These are phyloP conservation scores for Sebastes schlegelii DNA, from an alignment of 2,113 vertebrate genomes.

Conservation along the genomic window DNA sequence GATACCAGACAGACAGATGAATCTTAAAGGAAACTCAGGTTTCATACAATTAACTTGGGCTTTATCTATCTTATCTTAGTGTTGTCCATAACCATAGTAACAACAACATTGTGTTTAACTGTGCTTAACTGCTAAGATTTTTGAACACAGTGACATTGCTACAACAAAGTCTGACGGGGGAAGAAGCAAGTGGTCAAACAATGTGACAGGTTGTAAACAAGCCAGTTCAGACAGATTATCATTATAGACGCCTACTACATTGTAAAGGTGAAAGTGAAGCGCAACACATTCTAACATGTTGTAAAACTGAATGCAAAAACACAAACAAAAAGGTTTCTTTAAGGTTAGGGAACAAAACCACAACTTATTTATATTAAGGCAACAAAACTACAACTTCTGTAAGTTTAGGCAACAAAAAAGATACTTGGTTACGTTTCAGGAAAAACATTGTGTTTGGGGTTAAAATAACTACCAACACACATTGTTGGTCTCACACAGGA, in stretches of 20 bases:
- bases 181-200: not conserved
- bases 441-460: no score
- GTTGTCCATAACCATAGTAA: not conserved
- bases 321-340: no score
- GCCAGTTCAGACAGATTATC: not conserved
- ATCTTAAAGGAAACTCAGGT: constrained; percentile 3
- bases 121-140: not conserved
- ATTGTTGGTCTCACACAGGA: no score
- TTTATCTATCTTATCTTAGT: not conserved
- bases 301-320: no score
- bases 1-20: constrained; percentile 9
- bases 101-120: not conserved
- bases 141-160: not conserved
- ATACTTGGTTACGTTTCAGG: no score
- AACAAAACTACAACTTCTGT: no score
- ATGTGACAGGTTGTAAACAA: not conserved
- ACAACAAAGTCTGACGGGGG: not conserved
- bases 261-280: no score
- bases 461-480: no score
- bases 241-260: not conserved
- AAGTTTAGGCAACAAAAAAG: no score
- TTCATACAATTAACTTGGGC: not conserved
- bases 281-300: no score
- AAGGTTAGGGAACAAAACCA: no score
- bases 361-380: no score